Evolutionary conservation across 2,797 vertebrate species (phyloP).

Genomic region (Geotrypetes seraphini): DNA sequence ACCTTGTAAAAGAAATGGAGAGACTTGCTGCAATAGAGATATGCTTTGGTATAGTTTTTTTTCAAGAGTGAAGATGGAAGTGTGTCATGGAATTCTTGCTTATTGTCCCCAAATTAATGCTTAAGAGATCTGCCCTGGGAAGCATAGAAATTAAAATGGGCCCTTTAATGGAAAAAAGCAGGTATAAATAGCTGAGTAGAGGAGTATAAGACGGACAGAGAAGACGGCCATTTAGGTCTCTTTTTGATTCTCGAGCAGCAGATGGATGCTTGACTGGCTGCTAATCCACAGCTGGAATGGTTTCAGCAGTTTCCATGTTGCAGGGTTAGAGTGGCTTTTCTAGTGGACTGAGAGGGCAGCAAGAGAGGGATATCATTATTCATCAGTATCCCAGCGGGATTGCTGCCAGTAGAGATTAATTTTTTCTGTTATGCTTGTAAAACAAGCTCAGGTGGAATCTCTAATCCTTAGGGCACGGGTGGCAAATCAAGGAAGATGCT

Average conservation of each 20-base stretch:
- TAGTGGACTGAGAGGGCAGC: conserved; percentile 75
- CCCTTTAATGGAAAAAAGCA: too few relatives aligned
- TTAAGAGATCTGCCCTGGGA: too few relatives aligned
- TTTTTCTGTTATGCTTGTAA: conserved; percentile 79
- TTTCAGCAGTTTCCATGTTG: conserved; percentile 66
- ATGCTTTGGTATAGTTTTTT: too few relatives aligned
- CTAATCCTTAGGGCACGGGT: conserved; percentile 74
- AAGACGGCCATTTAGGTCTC: conserved; percentile 54
- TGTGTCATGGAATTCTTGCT: too few relatives aligned
- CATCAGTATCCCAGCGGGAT: conserved; percentile 73
- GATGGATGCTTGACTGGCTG: conserved; percentile 74
- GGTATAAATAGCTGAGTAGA: too few relatives aligned
- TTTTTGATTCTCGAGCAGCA: conserved; percentile 56
- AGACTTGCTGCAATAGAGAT: too few relatives aligned
- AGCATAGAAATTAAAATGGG: too few relatives aligned
- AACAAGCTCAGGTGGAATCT: conserved; percentile 78
- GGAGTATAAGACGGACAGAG: too few relatives aligned
- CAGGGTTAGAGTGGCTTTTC: conserved; percentile 73
- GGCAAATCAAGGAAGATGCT: conserved; percentile 79
- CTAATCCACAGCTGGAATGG: conserved; percentile 78
- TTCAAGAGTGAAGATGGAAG: too few relatives aligned
- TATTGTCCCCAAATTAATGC: too few relatives aligned
- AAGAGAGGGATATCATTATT: conserved; percentile 77
- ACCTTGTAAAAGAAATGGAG: too few relatives aligned
- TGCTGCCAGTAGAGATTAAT: conserved; percentile 75